Percentiles rank a stretch among this genome's conserved stretches.
Conservation (phyloP, 1,140 invertebrate genomes). For the Rhizoglyphus robini region DNA sequence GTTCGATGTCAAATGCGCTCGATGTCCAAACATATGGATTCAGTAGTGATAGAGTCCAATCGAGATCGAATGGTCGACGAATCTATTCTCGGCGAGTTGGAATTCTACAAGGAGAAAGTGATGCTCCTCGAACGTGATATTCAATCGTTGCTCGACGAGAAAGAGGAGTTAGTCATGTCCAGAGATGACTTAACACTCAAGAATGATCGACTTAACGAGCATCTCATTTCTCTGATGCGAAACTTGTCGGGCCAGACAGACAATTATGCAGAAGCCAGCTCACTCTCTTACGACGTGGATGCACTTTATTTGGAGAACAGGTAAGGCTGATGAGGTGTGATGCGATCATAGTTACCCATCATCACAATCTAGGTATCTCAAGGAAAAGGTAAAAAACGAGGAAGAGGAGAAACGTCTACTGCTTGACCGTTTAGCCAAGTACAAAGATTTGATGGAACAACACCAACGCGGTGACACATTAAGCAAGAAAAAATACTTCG, state of each 20-base stretch:
- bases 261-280: constrained; percentile 49
- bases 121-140: constrained; percentile 54
- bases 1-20: constrained; percentile 15
- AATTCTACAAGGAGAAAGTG: constrained; percentile 17
- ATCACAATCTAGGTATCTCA: constrained; percentile 42
- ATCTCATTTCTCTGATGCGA: constrained; percentile 56
- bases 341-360: not conserved
- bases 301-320: not conserved
- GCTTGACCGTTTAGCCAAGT: constrained; percentile 36
- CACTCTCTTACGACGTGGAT: not conserved
- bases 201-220: constrained; percentile 63
- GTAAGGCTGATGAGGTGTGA: not conserved
- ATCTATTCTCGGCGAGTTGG: constrained; percentile 14
- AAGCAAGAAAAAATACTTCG: not conserved
- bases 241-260: constrained; percentile 52
- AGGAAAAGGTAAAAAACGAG: constrained; percentile 61
- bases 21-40: constrained; percentile 17
- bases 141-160: constrained; percentile 61
- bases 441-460: constrained; percentile 37
- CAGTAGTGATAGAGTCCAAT: not conserved
- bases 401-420: constrained; percentile 60
- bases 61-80: not conserved
- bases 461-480: constrained; percentile 33
- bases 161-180: constrained; percentile 64
- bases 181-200: constrained; percentile 71